Percentiles rank a stretch among this genome's conserved stretches.
phyloP scores from a whole-genome alignment of 2,113 vertebrate species.

The Cyanoramphus novaezelandiae region DNA sequence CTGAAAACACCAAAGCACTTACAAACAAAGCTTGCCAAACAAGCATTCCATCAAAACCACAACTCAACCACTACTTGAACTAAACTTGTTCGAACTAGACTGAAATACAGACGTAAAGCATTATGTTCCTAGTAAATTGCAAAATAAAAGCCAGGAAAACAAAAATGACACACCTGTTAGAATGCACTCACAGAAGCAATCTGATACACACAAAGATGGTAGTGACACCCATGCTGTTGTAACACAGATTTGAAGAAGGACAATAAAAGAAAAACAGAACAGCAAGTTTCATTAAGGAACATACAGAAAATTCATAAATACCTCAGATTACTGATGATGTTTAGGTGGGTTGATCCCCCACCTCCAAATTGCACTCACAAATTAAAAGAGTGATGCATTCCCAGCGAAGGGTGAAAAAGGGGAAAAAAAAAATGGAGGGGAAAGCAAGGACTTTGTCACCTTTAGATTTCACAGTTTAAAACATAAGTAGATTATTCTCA shows the following conservation, averaged over 20 bases:
- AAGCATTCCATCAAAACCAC: constrained; percentile 55
- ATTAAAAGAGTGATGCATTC: neutral
- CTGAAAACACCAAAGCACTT: constrained; percentile 47
- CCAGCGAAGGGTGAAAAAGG: neutral
- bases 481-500: neutral
- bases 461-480: neutral
- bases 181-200: neutral
- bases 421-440: neutral
- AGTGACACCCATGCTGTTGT: neutral
- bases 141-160: constrained; percentile 14
- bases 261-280: neutral
- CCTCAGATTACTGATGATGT: neutral
- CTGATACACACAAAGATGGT: neutral
- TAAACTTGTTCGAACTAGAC: constrained; percentile 65
- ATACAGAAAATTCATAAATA: neutral
- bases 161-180: constrained; percentile 38
- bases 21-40: constrained; percentile 46
- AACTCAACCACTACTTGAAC: constrained; percentile 50
- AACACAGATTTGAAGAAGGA: neutral
- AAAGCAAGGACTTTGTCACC: neutral
- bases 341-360: neutral
- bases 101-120: constrained; percentile 44
- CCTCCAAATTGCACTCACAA: neutral
- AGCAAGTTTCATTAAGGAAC: neutral
- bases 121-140: neutral